phyloP scores from a whole-genome alignment of 2,888 invertebrate species.

The Drosophila nigritarsus region DNA sequence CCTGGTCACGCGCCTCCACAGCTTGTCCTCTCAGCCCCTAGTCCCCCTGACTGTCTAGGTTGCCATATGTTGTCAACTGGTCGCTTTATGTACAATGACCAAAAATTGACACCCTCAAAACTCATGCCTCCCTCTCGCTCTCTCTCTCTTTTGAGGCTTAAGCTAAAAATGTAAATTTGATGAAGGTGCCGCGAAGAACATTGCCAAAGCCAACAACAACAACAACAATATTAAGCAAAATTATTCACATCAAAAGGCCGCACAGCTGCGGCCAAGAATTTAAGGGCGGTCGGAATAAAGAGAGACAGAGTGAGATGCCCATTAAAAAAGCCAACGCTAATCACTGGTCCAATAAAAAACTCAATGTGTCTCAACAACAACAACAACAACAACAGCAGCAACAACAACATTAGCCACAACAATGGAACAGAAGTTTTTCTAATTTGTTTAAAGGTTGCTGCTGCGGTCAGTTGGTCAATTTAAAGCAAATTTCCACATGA shows the following conservation, averaged over 20 bases:
- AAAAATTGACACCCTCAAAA: conserved; percentile 1
- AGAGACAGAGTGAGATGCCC: conserved; percentile 5
- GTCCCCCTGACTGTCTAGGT: conserved; percentile 24
- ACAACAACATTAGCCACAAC: conserved; percentile 38
- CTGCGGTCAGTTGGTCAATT: conserved; percentile 77
- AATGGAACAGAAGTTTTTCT: conserved; percentile 56
- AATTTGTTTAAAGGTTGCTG: conserved; percentile 73
- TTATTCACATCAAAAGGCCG: conserved; percentile 72
- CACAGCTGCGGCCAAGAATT: conserved; percentile 61
- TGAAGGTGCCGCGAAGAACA: conserved; percentile 51
- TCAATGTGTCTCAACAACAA: conserved; percentile 28
- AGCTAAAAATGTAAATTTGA: conserved; percentile 73
- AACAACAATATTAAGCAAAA: conserved; percentile 57
- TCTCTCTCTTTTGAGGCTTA: conserved; percentile 25
- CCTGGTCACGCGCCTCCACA: conserved; percentile 65
- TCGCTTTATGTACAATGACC: conserved; percentile 47
- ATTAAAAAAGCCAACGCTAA: conserved; percentile 50
- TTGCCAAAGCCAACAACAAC: conserved; percentile 18
- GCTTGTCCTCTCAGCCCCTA: not conserved
- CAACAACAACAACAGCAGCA: conserved; percentile 1
- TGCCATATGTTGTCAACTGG: conserved; percentile 76
- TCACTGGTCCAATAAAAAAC: conserved; percentile 56
- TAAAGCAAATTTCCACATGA: conserved; percentile 76
- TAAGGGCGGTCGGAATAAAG: not conserved
- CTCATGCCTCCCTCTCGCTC: conserved; percentile 1